These are phyloP conservation scores for Mylabris phalerata DNA, from an alignment of 1,140 invertebrate genomes.

Conservation along the genomic window DNA sequence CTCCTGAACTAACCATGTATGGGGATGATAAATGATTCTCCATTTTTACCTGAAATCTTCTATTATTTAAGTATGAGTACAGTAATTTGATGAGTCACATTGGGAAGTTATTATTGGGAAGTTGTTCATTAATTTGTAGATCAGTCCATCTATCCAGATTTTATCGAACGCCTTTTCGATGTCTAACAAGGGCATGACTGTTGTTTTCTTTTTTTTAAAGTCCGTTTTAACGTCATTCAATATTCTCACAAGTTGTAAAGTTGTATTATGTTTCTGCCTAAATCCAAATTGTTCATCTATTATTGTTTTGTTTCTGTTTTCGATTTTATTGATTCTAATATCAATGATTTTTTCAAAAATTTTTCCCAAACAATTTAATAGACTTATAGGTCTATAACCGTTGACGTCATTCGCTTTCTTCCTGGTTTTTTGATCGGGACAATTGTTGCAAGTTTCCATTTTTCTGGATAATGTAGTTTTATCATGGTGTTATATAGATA, in stretches of 20 bases:
- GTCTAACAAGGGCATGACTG: conserved; percentile 14
- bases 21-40: conserved; percentile 6
- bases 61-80: conserved; percentile 11
- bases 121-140: conserved; percentile 9
- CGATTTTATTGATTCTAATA: not conserved
- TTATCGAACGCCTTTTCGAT: no score
- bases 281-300: conserved; percentile 23
- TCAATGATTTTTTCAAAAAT: conserved; percentile 10
- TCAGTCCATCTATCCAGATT: conserved; percentile 27
- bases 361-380: not conserved
- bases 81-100: conserved; percentile 21
- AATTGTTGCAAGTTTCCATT: not conserved
- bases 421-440: not conserved
- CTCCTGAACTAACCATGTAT: conserved; percentile 22
- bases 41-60: conserved; percentile 21
- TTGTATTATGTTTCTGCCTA: conserved; percentile 14
- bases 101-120: conserved; percentile 12
- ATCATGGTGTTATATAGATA: not conserved
- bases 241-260: conserved; percentile 23
- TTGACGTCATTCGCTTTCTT: not conserved
- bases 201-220: conserved; percentile 18
- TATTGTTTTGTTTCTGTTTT: not conserved
- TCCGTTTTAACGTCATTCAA: conserved; percentile 22
- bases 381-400: not conserved
- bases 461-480: not conserved